Base-by-base conservation (phyloP, 2,113 vertebrate species). In the Hippocampus mohnikei region DNA sequence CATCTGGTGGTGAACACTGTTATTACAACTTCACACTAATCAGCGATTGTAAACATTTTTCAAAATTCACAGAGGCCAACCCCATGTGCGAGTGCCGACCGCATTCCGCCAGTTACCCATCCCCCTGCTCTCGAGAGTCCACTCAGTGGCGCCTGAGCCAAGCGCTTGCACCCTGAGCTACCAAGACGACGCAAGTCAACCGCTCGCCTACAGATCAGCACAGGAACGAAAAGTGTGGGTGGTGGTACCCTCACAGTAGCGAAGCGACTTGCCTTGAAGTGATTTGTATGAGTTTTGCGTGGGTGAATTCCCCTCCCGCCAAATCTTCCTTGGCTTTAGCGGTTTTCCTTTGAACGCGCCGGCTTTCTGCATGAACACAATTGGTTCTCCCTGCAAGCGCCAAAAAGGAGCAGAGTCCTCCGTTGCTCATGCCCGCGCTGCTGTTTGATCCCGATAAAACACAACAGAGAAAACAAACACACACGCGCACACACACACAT, bases 391-490 rank as follows among this genome's bases (percentile, higher is more conserved):
- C 61, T 62, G 15, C 64, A 59, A 66, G 63, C 41, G 67, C 59
- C 81, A 81, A 88, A 81, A 88, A 90, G 85, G 81, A 83, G 87
- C 80, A 23, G 78, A 83, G 88, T 78, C 76, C 82, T 85, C 70
- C 77, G 62, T 40, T 42, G 81, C 83, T 81, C 80, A 89, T 71
- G 80, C 83, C 72, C 18, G 25, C 59, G 77, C 64, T 71, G 83
- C 85, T 72, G 85, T 87, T 88, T 91, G 85, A 91, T 88, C 89
- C 83, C 23, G 88, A 91, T 89, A 89, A 85, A 77, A 72, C 74
- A 59, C 58, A 5, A 23, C 73, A 42, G 53, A 81, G 88, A 91
- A 88, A 89, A 87, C 77, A 75, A 40, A 72, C 44, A 68, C 77
- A 76, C 77, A 56, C 23, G 68, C 23, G 68, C 33, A 6, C 29